Evolutionary conservation across 1,140 invertebrate species (phyloP), one percentile per base, ranked within the genome.

Genomic region (Orussus abietinus): DNA sequence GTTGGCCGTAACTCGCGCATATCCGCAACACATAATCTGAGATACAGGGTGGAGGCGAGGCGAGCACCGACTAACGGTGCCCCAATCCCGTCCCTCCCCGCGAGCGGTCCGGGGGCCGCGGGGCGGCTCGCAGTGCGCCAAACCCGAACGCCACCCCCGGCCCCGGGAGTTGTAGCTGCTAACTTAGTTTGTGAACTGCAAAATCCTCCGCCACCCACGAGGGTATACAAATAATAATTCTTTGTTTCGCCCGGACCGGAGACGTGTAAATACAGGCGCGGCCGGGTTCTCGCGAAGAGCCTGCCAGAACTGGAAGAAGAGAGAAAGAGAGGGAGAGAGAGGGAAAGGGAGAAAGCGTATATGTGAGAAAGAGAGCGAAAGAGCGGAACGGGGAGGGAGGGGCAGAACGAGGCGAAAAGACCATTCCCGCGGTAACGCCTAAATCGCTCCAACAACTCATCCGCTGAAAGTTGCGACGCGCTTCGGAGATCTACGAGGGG

Each of bases 391-490:
- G 51, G n/a, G n/a, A n/a, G n/a, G n/a, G 51, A 46, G 47, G 49
- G 52, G 47, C 52, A 50, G 44, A 20, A 21, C 28, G 34, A 42
- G 52, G 42, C 49, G 50, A 56, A 64, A 59, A 57, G 59, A 64
- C 57, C 55, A 62, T 67, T 64, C 53, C 44, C 50, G 55, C 43
- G 57, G 57, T 59, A 62, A 55, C 60, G 62, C 60, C 59, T 69
- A 67, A 71, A 70, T 71, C 66, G 66, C 60, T 59, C 53, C 60
- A 66, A 70, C 70, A 72, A 72, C 61, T 70, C 64, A 72, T 72
- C 62, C 58, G 61, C 53, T 65, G 60, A 65, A 69, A 69, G 61
- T 71, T 66, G 67, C 54, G 61, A 62, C 56, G 55, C 63, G 59
- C 59, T 65, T 64, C 57, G 43, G 56, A 68, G 66, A 69, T 69